Evolutionary conservation across 2,797 vertebrate species (phyloP).

Genomic region (Enteromius fasciolatus): DNA sequence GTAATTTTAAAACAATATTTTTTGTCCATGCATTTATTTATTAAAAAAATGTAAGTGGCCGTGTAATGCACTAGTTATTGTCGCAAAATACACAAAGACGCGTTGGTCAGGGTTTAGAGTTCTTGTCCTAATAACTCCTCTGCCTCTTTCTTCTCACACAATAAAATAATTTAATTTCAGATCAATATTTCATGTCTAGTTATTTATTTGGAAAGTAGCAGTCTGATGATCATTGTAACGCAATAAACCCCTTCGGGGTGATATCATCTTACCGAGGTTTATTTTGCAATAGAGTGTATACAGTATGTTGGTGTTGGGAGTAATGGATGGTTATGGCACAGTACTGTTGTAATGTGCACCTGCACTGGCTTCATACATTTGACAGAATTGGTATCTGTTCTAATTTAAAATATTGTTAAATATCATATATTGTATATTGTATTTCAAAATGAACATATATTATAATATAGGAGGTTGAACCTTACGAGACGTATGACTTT

Average conservation of each 20-base stretch:
- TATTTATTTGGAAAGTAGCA: neutral
- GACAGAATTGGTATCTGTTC: neutral
- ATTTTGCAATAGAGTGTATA: neutral
- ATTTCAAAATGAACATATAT: neutral
- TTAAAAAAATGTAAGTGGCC: neutral
- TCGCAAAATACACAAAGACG: neutral
- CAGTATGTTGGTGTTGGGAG: neutral
- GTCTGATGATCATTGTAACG: neutral
- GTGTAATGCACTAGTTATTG: neutral
- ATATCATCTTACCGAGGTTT: neutral
- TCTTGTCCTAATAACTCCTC: neutral
- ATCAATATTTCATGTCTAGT: constrained; percentile 1
- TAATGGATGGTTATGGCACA: neutral
- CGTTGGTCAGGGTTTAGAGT: neutral
- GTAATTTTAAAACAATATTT: neutral
- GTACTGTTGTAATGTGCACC: constrained; percentile 2
- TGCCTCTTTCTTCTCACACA: neutral
- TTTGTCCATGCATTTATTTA: neutral
- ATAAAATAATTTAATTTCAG: neutral
- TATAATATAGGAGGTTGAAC: neutral
- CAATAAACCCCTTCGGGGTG: neutral
- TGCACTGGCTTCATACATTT: neutral
- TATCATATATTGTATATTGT: neutral
- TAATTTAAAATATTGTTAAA: neutral
- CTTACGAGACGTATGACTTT: neutral